Conservation (phyloP, 2,888 invertebrate species). For the Charanyca ferruginea region DNA sequence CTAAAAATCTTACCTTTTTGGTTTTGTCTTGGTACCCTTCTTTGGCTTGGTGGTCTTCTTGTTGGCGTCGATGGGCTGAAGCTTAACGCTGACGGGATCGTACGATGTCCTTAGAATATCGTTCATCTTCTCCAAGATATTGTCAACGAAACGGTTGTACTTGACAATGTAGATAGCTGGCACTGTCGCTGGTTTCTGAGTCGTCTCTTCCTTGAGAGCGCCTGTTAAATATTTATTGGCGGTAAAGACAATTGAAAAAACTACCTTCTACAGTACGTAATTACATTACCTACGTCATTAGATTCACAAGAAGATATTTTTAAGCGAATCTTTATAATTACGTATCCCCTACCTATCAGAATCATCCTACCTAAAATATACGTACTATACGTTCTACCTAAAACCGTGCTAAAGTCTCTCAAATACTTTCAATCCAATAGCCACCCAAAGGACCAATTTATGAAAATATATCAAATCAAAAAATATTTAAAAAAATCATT, state of each 20-base stretch:
- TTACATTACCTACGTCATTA: neutral
- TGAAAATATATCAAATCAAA: too few relatives aligned
- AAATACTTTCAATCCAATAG: too few relatives aligned
- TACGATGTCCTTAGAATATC: slow-evolving; percentile 95
- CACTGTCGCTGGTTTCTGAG: slow-evolving; percentile 83
- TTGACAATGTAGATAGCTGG: slow-evolving; percentile 95
- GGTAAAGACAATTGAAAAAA: slow-evolving; percentile 24
- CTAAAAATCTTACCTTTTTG: slow-evolving; percentile 77
- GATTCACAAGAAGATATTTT: neutral
- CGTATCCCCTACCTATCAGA: neutral
- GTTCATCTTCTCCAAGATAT: slow-evolving; percentile 95
- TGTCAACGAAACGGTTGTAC: slow-evolving; percentile 96
- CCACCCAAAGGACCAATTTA: neutral
- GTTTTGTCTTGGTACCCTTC: slow-evolving; percentile 81
- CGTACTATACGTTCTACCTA: too few relatives aligned
- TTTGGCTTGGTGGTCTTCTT: slow-evolving; percentile 90
- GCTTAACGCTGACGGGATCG: slow-evolving; percentile 96
- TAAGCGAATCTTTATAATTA: neutral
- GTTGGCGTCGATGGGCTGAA: slow-evolving; percentile 90
- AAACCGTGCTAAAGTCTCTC: neutral
- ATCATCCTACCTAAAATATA: neutral
- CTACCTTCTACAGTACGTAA: neutral
- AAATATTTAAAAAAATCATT: too few relatives aligned
- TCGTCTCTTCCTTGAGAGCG: slow-evolving; percentile 82
- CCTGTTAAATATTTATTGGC: slow-evolving; percentile 80